Conservation (phyloP, 2,888 invertebrate genomes). For the Epistrophe grossulariae region DNA sequence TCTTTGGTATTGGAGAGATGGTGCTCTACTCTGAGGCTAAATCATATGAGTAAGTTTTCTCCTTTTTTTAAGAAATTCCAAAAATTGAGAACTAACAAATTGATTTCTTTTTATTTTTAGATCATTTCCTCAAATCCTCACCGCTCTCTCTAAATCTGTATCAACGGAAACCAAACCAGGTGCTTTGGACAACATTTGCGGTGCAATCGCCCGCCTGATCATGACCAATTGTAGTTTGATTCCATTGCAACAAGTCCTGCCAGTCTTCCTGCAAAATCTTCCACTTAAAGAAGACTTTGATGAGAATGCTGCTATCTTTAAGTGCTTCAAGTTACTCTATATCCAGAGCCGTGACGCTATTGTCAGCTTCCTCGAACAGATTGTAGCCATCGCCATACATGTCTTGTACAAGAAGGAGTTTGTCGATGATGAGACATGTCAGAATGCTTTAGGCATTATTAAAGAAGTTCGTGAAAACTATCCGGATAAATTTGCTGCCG, state of each 20-base stretch:
- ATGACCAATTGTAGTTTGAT: conserved; percentile 87
- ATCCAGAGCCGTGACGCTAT: conserved; percentile 86
- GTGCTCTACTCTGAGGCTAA: conserved; percentile 87
- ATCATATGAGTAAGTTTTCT: conserved; percentile 86
- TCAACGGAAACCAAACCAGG: conserved; percentile 87
- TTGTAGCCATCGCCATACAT: conserved; percentile 85
- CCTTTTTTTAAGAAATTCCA: not conserved
- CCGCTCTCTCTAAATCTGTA: conserved; percentile 88
- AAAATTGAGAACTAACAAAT: too few species aligned
- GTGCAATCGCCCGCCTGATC: conserved; percentile 90
- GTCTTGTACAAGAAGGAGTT: conserved; percentile 86
- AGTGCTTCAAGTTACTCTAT: conserved; percentile 87
- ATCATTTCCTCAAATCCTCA: conserved; percentile 87
- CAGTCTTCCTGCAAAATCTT: conserved; percentile 88
- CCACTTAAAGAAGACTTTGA: conserved; percentile 90
- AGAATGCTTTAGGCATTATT: conserved; percentile 84
- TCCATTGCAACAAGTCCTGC: conserved; percentile 90
- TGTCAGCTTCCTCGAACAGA: conserved; percentile 84
- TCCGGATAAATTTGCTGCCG: conserved; percentile 85
- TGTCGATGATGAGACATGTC: conserved; percentile 79
- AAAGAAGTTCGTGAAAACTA: conserved; percentile 86
- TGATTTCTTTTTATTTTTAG: conserved; percentile 81
- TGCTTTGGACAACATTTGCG: conserved; percentile 91
- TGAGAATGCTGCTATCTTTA: conserved; percentile 89
- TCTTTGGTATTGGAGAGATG: conserved; percentile 91